Percentiles rank a stretch among this genome's conserved stretches.
phyloP scores from a whole-genome alignment of 64 coral and sea anemone species.

The Cladopsammia gracilis region DNA sequence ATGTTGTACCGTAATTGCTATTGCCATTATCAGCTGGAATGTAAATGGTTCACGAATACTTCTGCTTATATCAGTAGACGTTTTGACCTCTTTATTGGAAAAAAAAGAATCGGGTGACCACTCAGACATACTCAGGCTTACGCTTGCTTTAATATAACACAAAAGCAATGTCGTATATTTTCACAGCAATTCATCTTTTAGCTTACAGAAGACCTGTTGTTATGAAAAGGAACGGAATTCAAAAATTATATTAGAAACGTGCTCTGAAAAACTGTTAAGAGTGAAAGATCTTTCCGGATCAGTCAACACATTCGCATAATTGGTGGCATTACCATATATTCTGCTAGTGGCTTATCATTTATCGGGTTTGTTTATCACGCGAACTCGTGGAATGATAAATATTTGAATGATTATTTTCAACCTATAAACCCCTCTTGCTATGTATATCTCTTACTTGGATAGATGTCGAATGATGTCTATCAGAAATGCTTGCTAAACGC shows the following conservation, averaged over 20 bases:
- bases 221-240: too few relatives aligned
- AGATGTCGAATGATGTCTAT: neutral
- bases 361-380: neutral
- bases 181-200: too few relatives aligned
- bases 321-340: neutral
- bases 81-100: neutral
- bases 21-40: neutral
- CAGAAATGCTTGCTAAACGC: neutral
- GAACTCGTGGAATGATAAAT: neutral
- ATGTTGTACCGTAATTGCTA: neutral
- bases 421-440: neutral
- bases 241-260: neutral
- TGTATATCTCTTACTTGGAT: neutral
- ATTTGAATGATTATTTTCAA: neutral
- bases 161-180: too few relatives aligned
- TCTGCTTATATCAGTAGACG: neutral
- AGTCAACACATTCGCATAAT: conserved; percentile 1
- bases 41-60: neutral
- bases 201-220: too few relatives aligned
- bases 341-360: neutral
- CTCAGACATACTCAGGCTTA: too few relatives aligned
- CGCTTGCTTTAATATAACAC: too few relatives aligned
- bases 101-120: neutral
- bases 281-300: conserved; percentile 24
- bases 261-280: neutral